A percentile compares a stretch with the other conserved stretches of the same genome.
phyloP scores from a whole-genome alignment of 64 coral and sea anemone species.

The Pocillopora verrucosa region DNA sequence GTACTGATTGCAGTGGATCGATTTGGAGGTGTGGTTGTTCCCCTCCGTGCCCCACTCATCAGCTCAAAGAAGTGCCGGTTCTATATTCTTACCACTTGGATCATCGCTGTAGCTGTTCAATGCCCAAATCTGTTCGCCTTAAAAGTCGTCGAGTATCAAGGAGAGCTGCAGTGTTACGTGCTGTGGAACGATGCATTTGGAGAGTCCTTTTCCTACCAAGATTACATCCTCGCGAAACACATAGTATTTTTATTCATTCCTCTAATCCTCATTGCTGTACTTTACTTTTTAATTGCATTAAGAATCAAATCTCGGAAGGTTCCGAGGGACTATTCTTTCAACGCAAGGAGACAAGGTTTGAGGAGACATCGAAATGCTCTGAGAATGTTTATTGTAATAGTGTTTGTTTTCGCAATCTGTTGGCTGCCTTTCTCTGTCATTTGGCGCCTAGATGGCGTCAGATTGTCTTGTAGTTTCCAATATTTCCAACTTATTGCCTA shows the following conservation, averaged over 20 bases:
- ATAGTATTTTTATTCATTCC: not conserved
- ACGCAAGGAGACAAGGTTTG: not conserved
- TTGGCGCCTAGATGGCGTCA: not conserved
- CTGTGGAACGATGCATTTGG: constrained; percentile 4
- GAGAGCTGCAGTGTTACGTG: not conserved
- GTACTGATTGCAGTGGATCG: constrained; percentile 28
- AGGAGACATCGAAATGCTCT: not conserved
- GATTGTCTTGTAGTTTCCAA: not conserved
- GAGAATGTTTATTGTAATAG: constrained; percentile 12
- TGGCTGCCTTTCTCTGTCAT: not conserved
- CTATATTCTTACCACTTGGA: constrained; percentile 33
- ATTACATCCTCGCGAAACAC: not conserved
- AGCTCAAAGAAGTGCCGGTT: not conserved
- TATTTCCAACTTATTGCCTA: too few relatives aligned
- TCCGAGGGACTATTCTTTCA: not conserved
- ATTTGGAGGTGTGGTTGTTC: not conserved
- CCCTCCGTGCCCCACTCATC: not conserved
- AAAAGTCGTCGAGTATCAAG: not conserved
- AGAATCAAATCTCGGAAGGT: constrained; percentile 21
- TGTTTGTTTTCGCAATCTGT: constrained; percentile 17
- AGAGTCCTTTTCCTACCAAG: not conserved
- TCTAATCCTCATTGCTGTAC: not conserved
- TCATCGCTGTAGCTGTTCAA: constrained; percentile 10
- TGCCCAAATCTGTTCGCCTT: constrained; percentile 17
- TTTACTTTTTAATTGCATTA: constrained; percentile 15